Base-by-base conservation (phyloP, 2,888 invertebrate species). In the Conus canariensis region DNA sequence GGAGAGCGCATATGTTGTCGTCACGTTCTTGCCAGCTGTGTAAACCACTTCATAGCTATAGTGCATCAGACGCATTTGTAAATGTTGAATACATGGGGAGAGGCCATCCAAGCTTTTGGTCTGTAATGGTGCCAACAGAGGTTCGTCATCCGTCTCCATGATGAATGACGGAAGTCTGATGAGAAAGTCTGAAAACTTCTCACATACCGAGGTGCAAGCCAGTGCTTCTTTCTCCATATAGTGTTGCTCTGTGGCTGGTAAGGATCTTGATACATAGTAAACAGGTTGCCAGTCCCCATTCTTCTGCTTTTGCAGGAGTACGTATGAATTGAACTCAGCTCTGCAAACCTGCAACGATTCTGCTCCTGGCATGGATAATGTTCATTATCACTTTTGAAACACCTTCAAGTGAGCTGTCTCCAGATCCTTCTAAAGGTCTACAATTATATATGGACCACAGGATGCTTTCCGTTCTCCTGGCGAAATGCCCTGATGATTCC, bases 51-150 rank as follows among this genome's bases (percentile, higher is more conserved):
- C 7, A 85, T 30, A 30, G 30, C 30, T 22, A 30, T 64, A 90
- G 4, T 87, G 56, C 87, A 90, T 90, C n/a, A 74, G 85, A 22
- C 88, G 12, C 85, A 85, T 64, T 10, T 70, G 22, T 45, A 90
- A 90, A 16, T 88, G 59, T 64, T 88, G 88, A 12, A 88, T 88
- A 7, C 88, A 25, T 67, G 88, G 90, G 74, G 88, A 22, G 22
- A 88, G 25, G n/a, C 85, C 87, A 60, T 90, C 87, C n/a, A 59
- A 60, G 22, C 30, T 1, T 59, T 70, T 88, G 80, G 90, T 80
- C 45, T 90, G 14, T 12, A 90, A 59, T 25, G 9, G 19, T 82
- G 83, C 30, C 30, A 30, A 30, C 30, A 30, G 30, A 30, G 88
- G 77, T 64, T 88, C 74, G 80, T 77, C 8, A 45, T 88, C 88